Evolutionary conservation across 1,140 invertebrate species (phyloP).

Genomic region (Eubasilissa regina): DNA sequence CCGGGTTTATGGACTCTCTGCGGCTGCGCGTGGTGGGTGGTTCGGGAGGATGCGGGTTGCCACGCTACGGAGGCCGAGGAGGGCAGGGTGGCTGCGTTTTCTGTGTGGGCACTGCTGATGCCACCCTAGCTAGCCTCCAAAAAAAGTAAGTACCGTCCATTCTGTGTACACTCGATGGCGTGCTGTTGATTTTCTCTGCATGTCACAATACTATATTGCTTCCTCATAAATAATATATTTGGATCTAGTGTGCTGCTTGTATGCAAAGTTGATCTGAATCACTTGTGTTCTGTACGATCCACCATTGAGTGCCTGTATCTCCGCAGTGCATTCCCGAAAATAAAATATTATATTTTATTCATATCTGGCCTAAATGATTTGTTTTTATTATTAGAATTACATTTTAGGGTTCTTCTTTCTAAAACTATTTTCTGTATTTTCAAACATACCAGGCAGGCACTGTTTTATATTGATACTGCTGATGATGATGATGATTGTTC

Average conservation of each 20-base stretch:
- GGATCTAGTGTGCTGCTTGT: background rate
- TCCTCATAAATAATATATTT: background rate
- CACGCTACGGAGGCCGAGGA: slow-evolving; percentile 86
- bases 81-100: slow-evolving; percentile 90
- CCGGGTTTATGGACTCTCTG: slow-evolving; percentile 83
- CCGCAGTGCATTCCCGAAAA: no score
- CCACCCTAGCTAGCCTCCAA: slow-evolving; percentile 74
- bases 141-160: background rate
- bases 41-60: slow-evolving; percentile 81
- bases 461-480: no score
- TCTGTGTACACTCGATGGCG: background rate
- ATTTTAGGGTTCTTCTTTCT: no score
- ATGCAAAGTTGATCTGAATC: background rate
- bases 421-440: no score
- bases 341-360: no score
- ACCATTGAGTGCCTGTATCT: background rate
- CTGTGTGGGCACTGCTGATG: slow-evolving; percentile 77
- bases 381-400: no score
- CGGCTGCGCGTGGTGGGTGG: slow-evolving; percentile 83
- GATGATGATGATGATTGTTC: no score
- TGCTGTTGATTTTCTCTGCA: background rate
- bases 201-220: background rate
- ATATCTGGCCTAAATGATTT: no score
- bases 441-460: no score
- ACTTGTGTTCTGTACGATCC: background rate